A percentile compares a stretch with the other conserved stretches of the same genome.
Evolutionary conservation across 1,140 invertebrate species (phyloP).

Genomic region (Octopus bimaculoides): DNA sequence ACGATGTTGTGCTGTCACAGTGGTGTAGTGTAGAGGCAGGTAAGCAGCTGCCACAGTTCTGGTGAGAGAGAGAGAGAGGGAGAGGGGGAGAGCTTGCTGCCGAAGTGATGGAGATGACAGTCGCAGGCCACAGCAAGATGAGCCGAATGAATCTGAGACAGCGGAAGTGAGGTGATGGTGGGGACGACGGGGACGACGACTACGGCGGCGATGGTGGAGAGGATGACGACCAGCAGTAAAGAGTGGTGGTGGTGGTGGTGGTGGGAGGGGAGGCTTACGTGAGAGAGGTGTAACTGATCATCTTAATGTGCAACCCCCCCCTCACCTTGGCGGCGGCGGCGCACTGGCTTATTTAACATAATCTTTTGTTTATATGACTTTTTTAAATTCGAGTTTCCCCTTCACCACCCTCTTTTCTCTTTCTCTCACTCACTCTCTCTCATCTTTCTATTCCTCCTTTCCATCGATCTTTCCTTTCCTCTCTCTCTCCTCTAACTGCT

Average conservation of each 20-base stretch:
- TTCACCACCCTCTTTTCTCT: too few relatives aligned
- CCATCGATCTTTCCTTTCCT: too few relatives aligned
- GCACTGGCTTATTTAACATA: too few relatives aligned
- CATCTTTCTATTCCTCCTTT: too few relatives aligned
- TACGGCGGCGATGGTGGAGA: not conserved
- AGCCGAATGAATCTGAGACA: not conserved
- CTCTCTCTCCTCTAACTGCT: too few relatives aligned
- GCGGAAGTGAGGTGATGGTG: not conserved
- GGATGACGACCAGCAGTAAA: not conserved
- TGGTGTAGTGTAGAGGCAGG: not conserved
- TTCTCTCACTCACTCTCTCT: too few relatives aligned
- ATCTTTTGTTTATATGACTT: too few relatives aligned
- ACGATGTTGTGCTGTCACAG: too few relatives aligned
- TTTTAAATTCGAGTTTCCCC: too few relatives aligned
- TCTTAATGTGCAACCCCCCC: too few relatives aligned
- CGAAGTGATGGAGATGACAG: not conserved
- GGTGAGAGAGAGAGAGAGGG: slow-evolving; percentile 17
- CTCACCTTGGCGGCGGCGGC: too few relatives aligned
- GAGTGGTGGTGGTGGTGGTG: not conserved
- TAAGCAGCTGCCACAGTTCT: not conserved
- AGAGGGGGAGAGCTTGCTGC: not conserved
- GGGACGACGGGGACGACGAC: not conserved
- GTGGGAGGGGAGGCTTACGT: slow-evolving; percentile 12
- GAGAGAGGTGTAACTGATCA: not conserved
- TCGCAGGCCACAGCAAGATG: not conserved